These are phyloP conservation scores for Drosophila funebris DNA, from an alignment of 1,140 invertebrate genomes.

Conservation along the genomic window DNA sequence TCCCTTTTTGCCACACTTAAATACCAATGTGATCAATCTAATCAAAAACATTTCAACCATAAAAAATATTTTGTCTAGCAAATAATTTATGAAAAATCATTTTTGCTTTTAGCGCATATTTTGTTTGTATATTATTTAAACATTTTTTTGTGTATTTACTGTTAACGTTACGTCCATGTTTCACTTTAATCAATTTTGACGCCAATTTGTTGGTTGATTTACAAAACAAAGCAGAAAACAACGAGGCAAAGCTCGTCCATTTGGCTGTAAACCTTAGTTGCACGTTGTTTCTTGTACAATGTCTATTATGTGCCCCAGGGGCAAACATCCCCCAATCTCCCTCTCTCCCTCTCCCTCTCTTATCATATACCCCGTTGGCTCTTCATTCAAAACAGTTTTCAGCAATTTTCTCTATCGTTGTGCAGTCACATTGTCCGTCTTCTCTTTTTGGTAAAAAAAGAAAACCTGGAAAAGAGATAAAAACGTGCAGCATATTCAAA, in stretches of 20 bases:
- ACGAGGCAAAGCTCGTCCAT: conserved; percentile 20
- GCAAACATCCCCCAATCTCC: background rate
- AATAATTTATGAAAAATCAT: conserved; percentile 6
- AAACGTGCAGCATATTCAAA: conserved; percentile 60
- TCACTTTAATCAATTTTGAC: conserved; percentile 47
- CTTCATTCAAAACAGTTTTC: conserved; percentile 35
- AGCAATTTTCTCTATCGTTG: conserved; percentile 45
- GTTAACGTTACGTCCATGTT: conserved; percentile 16
- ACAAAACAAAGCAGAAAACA: conserved; percentile 9
- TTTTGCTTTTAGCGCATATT: conserved; percentile 4
- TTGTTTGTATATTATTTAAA: background rate
- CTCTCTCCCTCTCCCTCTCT: background rate
- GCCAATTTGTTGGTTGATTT: conserved; percentile 44
- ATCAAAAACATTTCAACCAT: background rate
- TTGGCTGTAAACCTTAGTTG: conserved; percentile 9
- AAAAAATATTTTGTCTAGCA: background rate
- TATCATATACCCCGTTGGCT: background rate
- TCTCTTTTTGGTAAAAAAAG: conserved; percentile 4
- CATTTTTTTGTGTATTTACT: background rate
- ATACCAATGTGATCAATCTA: background rate
- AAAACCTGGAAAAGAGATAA: conserved; percentile 13
- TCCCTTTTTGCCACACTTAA: background rate
- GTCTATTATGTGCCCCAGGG: conserved; percentile 23
- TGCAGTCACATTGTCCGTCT: conserved; percentile 16
- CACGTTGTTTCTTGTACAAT: background rate